Base-by-base conservation (phyloP, 2,888 invertebrate genomes). In the Embidobia sp. region DNA sequence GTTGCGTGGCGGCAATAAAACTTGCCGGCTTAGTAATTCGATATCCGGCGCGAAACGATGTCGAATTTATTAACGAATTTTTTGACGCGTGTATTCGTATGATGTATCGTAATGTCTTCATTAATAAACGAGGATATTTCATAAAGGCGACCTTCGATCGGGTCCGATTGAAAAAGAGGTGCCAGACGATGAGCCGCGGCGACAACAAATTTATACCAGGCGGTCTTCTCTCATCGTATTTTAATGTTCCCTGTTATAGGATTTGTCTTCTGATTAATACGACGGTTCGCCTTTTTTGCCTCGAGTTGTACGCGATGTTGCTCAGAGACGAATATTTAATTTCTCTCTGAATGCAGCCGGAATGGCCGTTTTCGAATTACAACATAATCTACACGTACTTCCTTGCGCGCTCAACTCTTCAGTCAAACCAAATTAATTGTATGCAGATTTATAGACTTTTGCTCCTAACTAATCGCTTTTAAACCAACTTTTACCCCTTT, bases 221-320 rank as follows among this genome's bases (percentile, higher is more conserved):
- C 67, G 67, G 57, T 35, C 29, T 69, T n/a, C 57, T 69, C 67
- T 57, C 67, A 40, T 69, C 67, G 48, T 57, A 69, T 57, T 49
- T 69, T 69, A 69, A 57, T 57, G 57, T 27, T 42, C n/a, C n/a
- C n/a, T n/a, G n/a, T n/a, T n/a, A n/a, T n/a, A n/a, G 40, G 57
- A 69, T 69, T 69, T 57, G 57, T 48, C 57, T 49, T 57, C 48
- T 31, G 57, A 69, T 69, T 57, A 69, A 57, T 49, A 19, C 48
- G n/a, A n/a, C n/a, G n/a, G n/a, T n/a, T n/a, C 26, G 37, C 22
- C 37, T 53, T 66, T 46, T 53, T 66, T 13, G 27, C 19, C n/a
- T 18, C n/a, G n/a, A n/a, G n/a, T n/a, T n/a, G n/a, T n/a, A n/a
- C n/a, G n/a, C n/a, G n/a, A n/a, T n/a, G n/a, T n/a, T n/a, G 49